Percentiles rank a stretch among this genome's conserved stretches.
Evolutionary conservation across 2,113 vertebrate species (phyloP).

Genomic region (Antigone vipio): DNA sequence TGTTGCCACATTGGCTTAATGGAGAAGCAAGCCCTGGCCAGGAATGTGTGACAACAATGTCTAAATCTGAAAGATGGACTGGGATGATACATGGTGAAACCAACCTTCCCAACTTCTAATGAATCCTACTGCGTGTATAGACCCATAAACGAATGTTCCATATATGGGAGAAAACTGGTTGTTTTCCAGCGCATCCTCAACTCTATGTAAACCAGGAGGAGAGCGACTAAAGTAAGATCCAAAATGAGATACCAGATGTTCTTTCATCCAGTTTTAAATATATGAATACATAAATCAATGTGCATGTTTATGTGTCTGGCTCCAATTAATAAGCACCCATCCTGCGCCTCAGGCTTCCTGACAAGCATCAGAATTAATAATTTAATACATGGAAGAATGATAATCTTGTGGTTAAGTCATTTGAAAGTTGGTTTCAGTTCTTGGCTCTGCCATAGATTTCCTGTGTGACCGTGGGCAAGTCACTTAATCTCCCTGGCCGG

Average conservation of each 20-base stretch:
- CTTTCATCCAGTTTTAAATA: slow-evolving; percentile 63
- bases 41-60: slow-evolving; percentile 7
- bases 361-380: slow-evolving; percentile 65
- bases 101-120: neutral
- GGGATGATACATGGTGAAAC: neutral
- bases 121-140: neutral
- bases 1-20: neutral
- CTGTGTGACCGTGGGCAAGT: slow-evolving; percentile 40
- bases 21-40: neutral
- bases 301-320: slow-evolving; percentile 61
- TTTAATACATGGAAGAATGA: slow-evolving; percentile 36
- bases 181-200: slow-evolving; percentile 24
- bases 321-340: slow-evolving; percentile 64
- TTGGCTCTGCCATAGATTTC: slow-evolving; percentile 44
- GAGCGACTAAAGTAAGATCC: slow-evolving; percentile 1
- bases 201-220: slow-evolving; percentile 46
- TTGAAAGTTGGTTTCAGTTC: slow-evolving; percentile 47
- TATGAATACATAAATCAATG: slow-evolving; percentile 64
- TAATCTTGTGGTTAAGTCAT: slow-evolving; percentile 60
- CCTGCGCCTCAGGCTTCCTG: slow-evolving; percentile 57
- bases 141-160: neutral
- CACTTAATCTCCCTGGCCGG: slow-evolving; percentile 29
- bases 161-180: slow-evolving; percentile 6
- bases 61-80: slow-evolving; percentile 4
- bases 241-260: slow-evolving; percentile 45